Percentiles rank a stretch among this genome's conserved stretches.
Evolutionary conservation across 2,797 vertebrate genomes (phyloP).

Genomic region (Takifugu ocellatus): DNA sequence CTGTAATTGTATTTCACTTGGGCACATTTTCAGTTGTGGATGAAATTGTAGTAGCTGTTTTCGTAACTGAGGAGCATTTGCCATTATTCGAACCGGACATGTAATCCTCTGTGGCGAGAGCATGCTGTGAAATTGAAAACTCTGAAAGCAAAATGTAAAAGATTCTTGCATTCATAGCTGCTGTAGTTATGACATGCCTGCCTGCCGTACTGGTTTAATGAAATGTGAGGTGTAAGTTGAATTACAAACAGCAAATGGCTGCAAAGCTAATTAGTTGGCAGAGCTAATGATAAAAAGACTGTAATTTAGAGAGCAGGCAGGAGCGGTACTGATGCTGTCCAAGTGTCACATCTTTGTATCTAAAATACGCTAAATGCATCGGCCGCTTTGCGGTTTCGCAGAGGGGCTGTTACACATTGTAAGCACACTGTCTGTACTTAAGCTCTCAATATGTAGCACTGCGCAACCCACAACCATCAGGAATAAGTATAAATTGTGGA

Average conservation of each 20-base stretch:
- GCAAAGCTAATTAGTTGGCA: conserved; percentile 30
- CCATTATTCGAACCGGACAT: no score
- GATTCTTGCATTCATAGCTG: background rate
- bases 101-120: no score
- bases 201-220: conserved; percentile 16
- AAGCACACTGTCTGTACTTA: conserved; percentile 4
- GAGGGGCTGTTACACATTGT: background rate
- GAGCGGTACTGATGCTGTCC: conserved; percentile 29
- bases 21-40: no score
- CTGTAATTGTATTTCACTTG: no score
- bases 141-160: no score
- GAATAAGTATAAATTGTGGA: background rate
- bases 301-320: conserved; percentile 41
- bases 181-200: conserved; percentile 1
- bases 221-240: conserved; percentile 13
- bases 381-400: conserved; percentile 21
- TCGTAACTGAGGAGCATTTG: no score
- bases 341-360: conserved; percentile 46
- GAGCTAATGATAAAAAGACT: conserved; percentile 39
- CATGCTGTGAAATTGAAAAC: no score
- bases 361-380: conserved; percentile 26
- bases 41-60: no score
- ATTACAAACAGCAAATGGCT: conserved; percentile 16
- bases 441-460: conserved; percentile 6
- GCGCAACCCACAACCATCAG: conserved; percentile 6